Conservation (phyloP, 1,140 invertebrate species). For the Cotesia glomerata region DNA sequence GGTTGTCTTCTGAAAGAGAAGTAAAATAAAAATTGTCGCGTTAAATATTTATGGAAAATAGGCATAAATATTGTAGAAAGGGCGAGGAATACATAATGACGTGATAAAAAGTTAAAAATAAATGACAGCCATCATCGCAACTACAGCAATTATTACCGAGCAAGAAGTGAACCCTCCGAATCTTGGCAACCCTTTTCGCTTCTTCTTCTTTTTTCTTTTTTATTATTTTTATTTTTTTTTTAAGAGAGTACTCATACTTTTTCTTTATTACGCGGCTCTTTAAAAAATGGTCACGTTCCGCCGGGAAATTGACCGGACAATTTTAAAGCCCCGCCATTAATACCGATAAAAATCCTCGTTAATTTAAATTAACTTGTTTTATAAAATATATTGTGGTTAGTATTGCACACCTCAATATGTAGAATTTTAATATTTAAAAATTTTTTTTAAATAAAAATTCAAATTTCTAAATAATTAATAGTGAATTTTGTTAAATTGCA, state of each 20-base stretch:
- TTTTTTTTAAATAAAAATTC: too few species aligned
- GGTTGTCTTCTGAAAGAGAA: too few species aligned
- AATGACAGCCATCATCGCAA: slow-evolving; percentile 38
- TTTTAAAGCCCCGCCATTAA: slow-evolving; percentile 62
- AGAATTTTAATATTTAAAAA: too few species aligned
- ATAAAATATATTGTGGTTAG: not conserved
- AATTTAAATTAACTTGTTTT: slow-evolving; percentile 59
- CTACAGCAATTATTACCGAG: not conserved
- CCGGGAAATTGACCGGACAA: slow-evolving; percentile 62
- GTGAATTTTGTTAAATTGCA: too few species aligned
- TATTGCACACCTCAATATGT: too few species aligned
- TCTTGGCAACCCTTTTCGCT: not conserved
- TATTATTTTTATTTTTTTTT: slow-evolving; percentile 23
- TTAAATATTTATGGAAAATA: too few species aligned
- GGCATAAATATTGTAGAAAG: slow-evolving; percentile 36
- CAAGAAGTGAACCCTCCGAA: slow-evolving; percentile 20
- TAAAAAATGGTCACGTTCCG: slow-evolving; percentile 62
- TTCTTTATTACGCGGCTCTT: slow-evolving; percentile 41
- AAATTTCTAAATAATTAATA: too few species aligned
- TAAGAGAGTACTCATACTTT: too few species aligned
- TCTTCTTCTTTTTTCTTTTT: slow-evolving; percentile 39
- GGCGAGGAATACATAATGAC: slow-evolving; percentile 15
- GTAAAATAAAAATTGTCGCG: too few species aligned
- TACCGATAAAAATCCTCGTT: slow-evolving; percentile 63
- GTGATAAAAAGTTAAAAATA: slow-evolving; percentile 28